These are phyloP conservation scores for Pachyrhynchus sulphureomaculatus DNA, from an alignment of 1,140 invertebrate species.

Conservation along the genomic window DNA sequence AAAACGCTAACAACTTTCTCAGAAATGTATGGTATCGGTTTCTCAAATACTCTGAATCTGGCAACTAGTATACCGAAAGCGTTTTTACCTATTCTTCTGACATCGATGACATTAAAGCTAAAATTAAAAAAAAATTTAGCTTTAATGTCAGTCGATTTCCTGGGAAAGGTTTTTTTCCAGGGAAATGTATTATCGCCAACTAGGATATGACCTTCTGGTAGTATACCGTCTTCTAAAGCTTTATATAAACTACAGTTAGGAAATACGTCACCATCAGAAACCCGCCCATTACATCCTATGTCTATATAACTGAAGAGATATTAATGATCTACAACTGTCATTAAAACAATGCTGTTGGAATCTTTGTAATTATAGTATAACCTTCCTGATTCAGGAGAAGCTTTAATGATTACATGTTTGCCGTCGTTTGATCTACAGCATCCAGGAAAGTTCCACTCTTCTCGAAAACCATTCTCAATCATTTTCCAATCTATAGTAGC, in stretches of 20 bases:
- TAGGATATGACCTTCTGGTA: conserved; percentile 17
- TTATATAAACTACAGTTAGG: conserved; percentile 13
- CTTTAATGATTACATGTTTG: conserved; percentile 27
- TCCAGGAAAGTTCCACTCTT: conserved; percentile 49
- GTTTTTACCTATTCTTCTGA: background rate
- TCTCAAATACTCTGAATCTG: too few relatives aligned
- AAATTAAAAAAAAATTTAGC: conserved; percentile 9
- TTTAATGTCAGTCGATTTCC: conserved; percentile 16
- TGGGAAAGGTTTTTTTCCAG: conserved; percentile 14
- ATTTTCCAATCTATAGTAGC: conserved; percentile 33
- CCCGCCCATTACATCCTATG: conserved; percentile 16
- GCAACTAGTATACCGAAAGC: too few relatives aligned
- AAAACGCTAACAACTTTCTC: conserved; percentile 22
- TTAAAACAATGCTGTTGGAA: conserved; percentile 5
- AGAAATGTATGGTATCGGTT: too few relatives aligned
- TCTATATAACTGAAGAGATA: conserved; percentile 15
- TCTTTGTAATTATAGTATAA: too few relatives aligned
- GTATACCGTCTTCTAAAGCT: conserved; percentile 14
- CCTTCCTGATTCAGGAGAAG: too few relatives aligned
- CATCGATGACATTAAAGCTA: background rate
- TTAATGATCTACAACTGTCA: conserved; percentile 21
- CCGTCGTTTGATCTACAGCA: conserved; percentile 50
- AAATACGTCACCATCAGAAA: conserved; percentile 17
- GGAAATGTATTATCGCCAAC: conserved; percentile 10
- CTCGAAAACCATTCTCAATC: conserved; percentile 43